A percentile compares a stretch with the other conserved stretches of the same genome.
phyloP scores from a whole-genome alignment of 2,888 invertebrate species.

The Diaperis boleti region DNA sequence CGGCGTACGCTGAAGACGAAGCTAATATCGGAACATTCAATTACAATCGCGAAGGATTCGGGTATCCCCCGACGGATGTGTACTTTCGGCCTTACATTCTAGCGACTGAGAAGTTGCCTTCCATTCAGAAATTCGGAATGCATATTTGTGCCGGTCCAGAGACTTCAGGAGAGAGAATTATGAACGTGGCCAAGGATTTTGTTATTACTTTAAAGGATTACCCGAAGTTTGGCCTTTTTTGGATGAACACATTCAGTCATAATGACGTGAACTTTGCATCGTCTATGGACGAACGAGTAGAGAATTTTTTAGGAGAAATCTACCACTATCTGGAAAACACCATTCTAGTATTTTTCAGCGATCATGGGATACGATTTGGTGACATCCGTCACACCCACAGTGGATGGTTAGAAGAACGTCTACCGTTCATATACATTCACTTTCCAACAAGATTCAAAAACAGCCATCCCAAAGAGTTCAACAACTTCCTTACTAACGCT shows the following conservation, averaged over 20 bases:
- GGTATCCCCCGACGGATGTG: conserved; percentile 81
- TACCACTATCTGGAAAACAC: conserved; percentile 74
- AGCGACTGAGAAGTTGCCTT: conserved; percentile 73
- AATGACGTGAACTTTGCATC: conserved; percentile 77
- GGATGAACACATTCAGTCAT: conserved; percentile 85
- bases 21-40: conserved; percentile 81
- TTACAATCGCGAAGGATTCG: conserved; percentile 79
- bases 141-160: conserved; percentile 73
- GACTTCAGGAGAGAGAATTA: conserved; percentile 75
- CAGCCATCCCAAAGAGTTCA: conserved; percentile 69
- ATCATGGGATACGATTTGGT: conserved; percentile 85
- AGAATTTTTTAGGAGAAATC: conserved; percentile 72
- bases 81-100: conserved; percentile 81
- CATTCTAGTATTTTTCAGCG: conserved; percentile 80
- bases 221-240: conserved; percentile 82
- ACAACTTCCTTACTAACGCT: conserved; percentile 73
- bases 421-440: conserved; percentile 81
- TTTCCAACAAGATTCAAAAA: conserved; percentile 74
- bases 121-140: conserved; percentile 67
- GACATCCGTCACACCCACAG: conserved; percentile 76
- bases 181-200: conserved; percentile 78
- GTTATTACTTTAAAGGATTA: conserved; percentile 72
- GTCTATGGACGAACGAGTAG: conserved; percentile 75
- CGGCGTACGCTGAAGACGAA: conserved; percentile 85
- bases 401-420: conserved; percentile 85